phyloP scores from a whole-genome alignment of 2,113 vertebrate genomes.

The Rana temporaria region DNA sequence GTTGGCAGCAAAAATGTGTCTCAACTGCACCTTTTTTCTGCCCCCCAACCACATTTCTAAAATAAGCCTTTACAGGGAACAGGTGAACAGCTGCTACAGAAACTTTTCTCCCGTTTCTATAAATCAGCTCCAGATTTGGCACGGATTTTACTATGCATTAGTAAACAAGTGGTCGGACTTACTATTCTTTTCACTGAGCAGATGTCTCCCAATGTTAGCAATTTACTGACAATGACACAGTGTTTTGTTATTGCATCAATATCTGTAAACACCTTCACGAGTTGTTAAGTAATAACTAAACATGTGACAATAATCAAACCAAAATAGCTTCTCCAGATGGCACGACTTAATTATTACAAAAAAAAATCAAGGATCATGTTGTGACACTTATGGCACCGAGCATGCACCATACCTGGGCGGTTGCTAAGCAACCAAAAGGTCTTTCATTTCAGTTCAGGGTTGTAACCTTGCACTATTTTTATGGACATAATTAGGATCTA shows the following conservation, averaged over 20 bases:
- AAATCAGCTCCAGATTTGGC: neutral
- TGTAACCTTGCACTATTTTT: neutral
- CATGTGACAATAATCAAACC: conserved; percentile 26
- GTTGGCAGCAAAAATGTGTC: too few species aligned
- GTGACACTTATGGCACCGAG: conserved; percentile 7
- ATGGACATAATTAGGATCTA: neutral
- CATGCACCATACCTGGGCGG: neutral
- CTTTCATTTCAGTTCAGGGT: neutral
- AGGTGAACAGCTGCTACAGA: too few species aligned
- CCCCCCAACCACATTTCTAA: too few species aligned
- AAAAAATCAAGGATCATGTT: conserved; percentile 7
- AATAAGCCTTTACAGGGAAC: too few species aligned
- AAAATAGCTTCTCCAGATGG: conserved; percentile 44
- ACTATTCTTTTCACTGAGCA: neutral
- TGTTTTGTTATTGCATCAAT: conserved; percentile 7
- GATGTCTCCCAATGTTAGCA: conserved; percentile 23
- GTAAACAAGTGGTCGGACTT: conserved; percentile 13
- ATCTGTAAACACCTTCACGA: conserved; percentile 35
- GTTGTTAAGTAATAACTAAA: conserved; percentile 34
- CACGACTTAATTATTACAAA: conserved; percentile 22
- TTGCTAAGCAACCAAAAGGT: neutral
- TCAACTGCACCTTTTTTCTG: too few species aligned
- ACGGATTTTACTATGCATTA: neutral
- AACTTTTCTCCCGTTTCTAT: neutral
- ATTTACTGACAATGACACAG: conserved; percentile 32